phyloP scores from a whole-genome alignment of 2,797 vertebrate species.

The Eleutherodactylus coqui region DNA sequence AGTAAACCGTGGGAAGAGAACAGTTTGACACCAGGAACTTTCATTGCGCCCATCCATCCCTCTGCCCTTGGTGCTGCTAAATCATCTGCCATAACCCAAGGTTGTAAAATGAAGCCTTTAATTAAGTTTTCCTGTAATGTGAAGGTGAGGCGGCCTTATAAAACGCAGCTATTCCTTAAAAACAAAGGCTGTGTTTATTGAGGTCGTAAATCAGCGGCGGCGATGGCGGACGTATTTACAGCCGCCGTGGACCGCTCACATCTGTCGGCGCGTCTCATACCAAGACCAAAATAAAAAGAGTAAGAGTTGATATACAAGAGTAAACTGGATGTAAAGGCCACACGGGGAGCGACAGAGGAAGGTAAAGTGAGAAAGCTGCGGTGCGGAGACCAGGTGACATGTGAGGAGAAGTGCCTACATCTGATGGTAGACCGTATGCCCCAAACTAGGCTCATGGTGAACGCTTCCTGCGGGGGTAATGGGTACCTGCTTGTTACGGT shows the following conservation, averaged over 20 bases:
- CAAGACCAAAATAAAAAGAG: constrained; percentile 11
- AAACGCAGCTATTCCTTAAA: constrained; percentile 61
- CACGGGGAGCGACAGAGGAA: not conserved
- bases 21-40: not conserved
- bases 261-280: not conserved
- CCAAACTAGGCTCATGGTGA: too few relatives aligned
- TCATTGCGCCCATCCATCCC: not conserved
- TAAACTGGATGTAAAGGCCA: not conserved
- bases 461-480: too few relatives aligned
- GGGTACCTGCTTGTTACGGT: too few relatives aligned
- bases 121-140: constrained; percentile 61
- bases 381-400: too few relatives aligned
- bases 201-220: constrained; percentile 58
- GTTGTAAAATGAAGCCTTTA: constrained; percentile 61
- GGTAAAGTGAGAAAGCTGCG: not conserved
- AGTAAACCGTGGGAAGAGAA: not conserved
- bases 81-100: constrained; percentile 21
- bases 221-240: constrained; percentile 48
- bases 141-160: constrained; percentile 60
- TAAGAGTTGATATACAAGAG: not conserved
- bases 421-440: too few relatives aligned
- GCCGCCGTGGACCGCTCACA: not conserved
- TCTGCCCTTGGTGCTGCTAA: constrained; percentile 25
- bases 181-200: constrained; percentile 60
- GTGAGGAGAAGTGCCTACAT: too few relatives aligned